Evolutionary conservation across 2,888 invertebrate genomes (phyloP).

Genomic region (Apeira syringaria): DNA sequence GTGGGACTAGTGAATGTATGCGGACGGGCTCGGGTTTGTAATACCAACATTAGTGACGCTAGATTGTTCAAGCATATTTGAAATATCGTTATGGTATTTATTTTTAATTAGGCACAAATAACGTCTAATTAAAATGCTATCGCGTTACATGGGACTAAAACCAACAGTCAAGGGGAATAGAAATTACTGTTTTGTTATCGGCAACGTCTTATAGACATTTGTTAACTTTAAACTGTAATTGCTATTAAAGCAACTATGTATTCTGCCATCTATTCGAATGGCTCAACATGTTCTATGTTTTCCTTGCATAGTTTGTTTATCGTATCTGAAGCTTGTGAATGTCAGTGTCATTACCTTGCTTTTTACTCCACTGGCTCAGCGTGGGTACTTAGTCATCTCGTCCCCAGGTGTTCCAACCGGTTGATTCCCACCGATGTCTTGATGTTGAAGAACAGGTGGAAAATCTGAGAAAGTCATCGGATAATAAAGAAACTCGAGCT

Average conservation of each 20-base stretch:
- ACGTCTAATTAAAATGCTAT: constrained; percentile 19
- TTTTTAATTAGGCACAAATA: constrained; percentile 22
- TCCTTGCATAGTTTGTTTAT: constrained; percentile 35
- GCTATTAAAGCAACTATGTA: not conserved
- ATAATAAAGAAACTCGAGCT: too few species aligned
- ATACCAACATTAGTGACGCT: constrained; percentile 15
- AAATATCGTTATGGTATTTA: constrained; percentile 18
- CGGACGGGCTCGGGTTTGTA: not conserved
- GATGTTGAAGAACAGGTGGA: too few species aligned
- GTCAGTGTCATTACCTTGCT: too few species aligned
- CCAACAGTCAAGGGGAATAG: constrained; percentile 18
- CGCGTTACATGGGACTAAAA: constrained; percentile 18
- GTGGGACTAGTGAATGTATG: not conserved
- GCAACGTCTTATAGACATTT: constrained; percentile 2
- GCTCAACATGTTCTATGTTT: constrained; percentile 11
- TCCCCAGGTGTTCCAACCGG: too few species aligned
- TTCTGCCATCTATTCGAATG: not conserved
- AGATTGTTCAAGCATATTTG: constrained; percentile 17
- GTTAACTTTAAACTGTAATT: constrained; percentile 5
- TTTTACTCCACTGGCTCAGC: too few species aligned
- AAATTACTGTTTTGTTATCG: constrained; percentile 15
- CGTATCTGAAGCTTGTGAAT: constrained; percentile 29
- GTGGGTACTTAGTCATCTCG: too few species aligned
- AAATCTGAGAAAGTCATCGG: too few species aligned
- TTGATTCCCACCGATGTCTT: too few species aligned